phyloP scores from a whole-genome alignment of 2,797 vertebrate species.

The Esox lucius region DNA sequence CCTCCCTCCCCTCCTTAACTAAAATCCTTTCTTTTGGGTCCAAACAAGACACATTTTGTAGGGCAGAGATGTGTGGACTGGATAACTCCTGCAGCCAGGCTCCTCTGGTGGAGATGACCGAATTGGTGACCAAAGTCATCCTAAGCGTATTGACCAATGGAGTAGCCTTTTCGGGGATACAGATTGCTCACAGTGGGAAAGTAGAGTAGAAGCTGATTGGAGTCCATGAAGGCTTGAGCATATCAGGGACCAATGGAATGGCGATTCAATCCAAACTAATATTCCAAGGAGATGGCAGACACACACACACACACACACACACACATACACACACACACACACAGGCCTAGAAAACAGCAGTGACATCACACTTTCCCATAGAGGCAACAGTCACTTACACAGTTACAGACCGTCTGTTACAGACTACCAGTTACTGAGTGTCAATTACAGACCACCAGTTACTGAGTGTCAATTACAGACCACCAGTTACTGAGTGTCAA shows the following conservation, averaged over 20 bases:
- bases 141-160: slow-evolving; percentile 7
- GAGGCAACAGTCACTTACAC: background rate
- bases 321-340: background rate
- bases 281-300: background rate
- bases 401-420: too few species aligned
- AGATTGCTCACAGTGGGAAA: slow-evolving; percentile 15
- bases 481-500: too few species aligned
- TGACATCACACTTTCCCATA: background rate
- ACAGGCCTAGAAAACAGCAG: background rate
- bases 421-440: too few species aligned
- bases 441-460: too few species aligned
- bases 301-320: background rate
- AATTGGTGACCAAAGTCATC: slow-evolving; percentile 18
- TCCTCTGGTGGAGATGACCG: slow-evolving; percentile 2
- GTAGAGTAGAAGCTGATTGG: background rate
- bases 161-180: slow-evolving; percentile 25
- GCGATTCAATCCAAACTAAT: background rate
- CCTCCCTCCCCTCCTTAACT: slow-evolving; percentile 22
- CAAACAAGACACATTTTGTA: slow-evolving; percentile 66
- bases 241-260: background rate
- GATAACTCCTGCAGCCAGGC: slow-evolving; percentile 35
- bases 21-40: slow-evolving; percentile 63
- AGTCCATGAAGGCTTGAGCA: slow-evolving; percentile 14
- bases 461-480: too few species aligned
- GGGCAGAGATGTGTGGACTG: slow-evolving; percentile 42